phyloP scores from a whole-genome alignment of 1,140 invertebrate species.

The Lineus longissimus region DNA sequence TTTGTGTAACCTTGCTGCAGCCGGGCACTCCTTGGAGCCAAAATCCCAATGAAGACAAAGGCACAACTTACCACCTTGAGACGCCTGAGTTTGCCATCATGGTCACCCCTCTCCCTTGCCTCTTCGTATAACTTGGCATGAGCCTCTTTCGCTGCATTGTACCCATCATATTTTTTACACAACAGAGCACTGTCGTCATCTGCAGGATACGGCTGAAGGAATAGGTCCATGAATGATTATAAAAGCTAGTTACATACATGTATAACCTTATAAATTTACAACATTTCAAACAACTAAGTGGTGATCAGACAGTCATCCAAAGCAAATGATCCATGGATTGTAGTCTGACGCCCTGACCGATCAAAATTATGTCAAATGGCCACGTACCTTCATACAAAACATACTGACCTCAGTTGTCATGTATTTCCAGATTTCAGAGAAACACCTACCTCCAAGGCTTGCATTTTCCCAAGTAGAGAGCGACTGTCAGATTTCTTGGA shows the following conservation, averaged over 20 bases:
- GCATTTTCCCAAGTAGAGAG: slow-evolving; percentile 70
- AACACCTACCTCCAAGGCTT: slow-evolving; percentile 62
- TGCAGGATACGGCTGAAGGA: slow-evolving; percentile 66
- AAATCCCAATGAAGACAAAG: neutral
- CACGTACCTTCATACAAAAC: too few species aligned
- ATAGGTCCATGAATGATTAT: neutral
- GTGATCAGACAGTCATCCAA: too few species aligned
- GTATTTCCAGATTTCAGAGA: too few species aligned
- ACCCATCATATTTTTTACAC: slow-evolving; percentile 65
- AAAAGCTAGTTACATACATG: too few species aligned
- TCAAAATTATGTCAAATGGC: too few species aligned
- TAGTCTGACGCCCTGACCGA: too few species aligned
- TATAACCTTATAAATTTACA: too few species aligned
- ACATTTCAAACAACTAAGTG: too few species aligned
- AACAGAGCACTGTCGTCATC: slow-evolving; percentile 54
- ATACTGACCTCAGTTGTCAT: too few species aligned
- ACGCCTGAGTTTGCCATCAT: slow-evolving; percentile 11
- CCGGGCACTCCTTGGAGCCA: neutral
- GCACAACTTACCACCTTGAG: slow-evolving; percentile 21
- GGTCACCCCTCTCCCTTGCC: slow-evolving; percentile 11
- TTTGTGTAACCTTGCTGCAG: neutral
- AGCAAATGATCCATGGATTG: too few species aligned
- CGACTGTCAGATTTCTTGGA: slow-evolving; percentile 58
- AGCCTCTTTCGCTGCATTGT: slow-evolving; percentile 64
- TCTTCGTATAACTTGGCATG: slow-evolving; percentile 55